Base-by-base conservation (phyloP, 2,113 vertebrate genomes). In the Rhea pennata region DNA sequence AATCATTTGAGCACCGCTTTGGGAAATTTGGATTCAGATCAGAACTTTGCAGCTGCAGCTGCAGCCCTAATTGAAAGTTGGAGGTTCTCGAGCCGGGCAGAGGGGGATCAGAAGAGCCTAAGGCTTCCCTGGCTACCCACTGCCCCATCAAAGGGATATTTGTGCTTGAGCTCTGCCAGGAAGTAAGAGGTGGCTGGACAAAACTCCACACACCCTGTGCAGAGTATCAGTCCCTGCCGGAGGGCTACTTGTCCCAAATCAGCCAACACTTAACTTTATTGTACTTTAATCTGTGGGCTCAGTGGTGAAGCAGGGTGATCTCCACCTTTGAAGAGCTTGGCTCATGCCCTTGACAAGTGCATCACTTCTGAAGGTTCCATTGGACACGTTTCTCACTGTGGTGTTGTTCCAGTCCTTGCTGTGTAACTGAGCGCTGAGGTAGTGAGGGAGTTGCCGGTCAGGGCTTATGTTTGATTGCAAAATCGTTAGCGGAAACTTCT, bases 11-110 rank as follows among this genome's bases (percentile, higher is more conserved):
- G 73, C 39, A 65, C 48, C 7, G 31, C 92, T 96, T 93, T 93
- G 93, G 92, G 95, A 97, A 90, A 92, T 95, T 84, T 96, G 95
- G 95, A 97, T 96, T 44, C 88, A 90, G 65, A 94, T 92, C 93
- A 92, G 88, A 87, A 65, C 65, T 78, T 78, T 81, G 69, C 83
- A 96, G 81, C 64, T 96, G 81, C 91, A 95, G 85, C 84, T 96
- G 95, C 85, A 93, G 69, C 70, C 51, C 54, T 84, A 74, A 44
- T 67, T 78, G 82, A 93, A 95, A 94, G 33, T 46, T 54, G 81
- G 92, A 88, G 48, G 48, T 93, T n/a, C 82, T 87, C 8, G 0
- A 80, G 54, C 51, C 64, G 1, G 5, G 75, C 39, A 53, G 81
- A 61, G 78, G 15, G 70, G 54, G 31, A 26, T 29, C 71, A 86